A percentile compares a stretch with the other conserved stretches of the same genome.
Conservation (phyloP, 2,113 vertebrate species). For the Tragelaphus scriptus region DNA sequence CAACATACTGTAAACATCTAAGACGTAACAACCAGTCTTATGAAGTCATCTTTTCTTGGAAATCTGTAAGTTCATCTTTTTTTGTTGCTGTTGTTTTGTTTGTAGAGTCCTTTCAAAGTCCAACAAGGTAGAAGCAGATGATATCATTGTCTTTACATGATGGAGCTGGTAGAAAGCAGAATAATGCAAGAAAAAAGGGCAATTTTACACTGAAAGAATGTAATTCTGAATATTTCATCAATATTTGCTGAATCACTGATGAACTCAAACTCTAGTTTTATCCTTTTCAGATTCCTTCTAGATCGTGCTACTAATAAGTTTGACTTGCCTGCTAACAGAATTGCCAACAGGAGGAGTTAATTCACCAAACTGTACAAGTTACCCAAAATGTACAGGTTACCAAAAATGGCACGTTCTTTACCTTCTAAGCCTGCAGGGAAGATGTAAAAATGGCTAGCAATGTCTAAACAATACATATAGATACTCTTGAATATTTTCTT, state of each 20-base stretch:
- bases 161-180: background rate
- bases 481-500: conserved; percentile 31
- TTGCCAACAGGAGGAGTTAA: background rate
- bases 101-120: background rate
- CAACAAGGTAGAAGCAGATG: background rate
- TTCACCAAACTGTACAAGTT: conserved; percentile 53
- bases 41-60: background rate
- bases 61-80: background rate
- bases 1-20: background rate
- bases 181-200: background rate
- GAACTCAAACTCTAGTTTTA: background rate
- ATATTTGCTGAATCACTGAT: background rate
- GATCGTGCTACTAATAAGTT: background rate
- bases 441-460: background rate
- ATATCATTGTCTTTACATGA: background rate
- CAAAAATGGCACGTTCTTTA: background rate
- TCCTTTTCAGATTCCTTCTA: background rate
- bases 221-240: background rate
- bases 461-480: conserved; percentile 54
- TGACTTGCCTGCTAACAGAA: background rate
- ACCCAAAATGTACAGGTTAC: conserved; percentile 6
- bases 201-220: background rate
- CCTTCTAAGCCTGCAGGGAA: background rate
- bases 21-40: background rate
- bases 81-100: background rate